Evolutionary conservation across 2,797 vertebrate genomes (phyloP), one percentile per base, ranked within the genome.

Genomic region (Hyperoplus immaculatus): DNA sequence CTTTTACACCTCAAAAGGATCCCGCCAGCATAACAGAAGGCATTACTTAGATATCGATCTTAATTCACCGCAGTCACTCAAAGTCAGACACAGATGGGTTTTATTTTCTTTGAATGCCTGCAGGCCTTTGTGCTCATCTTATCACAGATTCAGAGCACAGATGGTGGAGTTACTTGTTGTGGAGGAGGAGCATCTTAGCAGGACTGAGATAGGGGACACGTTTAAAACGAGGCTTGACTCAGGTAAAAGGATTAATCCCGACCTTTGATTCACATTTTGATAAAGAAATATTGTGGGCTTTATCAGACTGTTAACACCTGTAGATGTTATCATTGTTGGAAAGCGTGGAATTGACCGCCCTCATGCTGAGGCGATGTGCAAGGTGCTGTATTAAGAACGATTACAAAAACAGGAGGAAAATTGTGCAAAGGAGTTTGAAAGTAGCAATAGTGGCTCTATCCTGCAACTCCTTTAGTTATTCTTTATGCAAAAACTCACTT

Each of bases 1-100:
- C 63, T 72, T 65, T 67, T 61, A 69, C 43, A 73, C 69, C 53
- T 80, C 43, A 75, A 78, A 88, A 83, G 29, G 83, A 75, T 55
- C 78, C 63, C 53, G 74, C 46, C n/a, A 1, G 57, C 49, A 77
- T 39, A 89, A 81, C 65, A 76, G 57, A 80, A 54, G 47, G 66
- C 69, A 88, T 91, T 90, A 90, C 63, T 46, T 15, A 81, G 93
- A 92, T 93, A 91, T 41, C 0, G 57, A 93, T 93, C 91, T 84
- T 75, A 79, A 93, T 87, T 86, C 75, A 79, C 61, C n/a, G 38
- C 86, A 82, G 90, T 88, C 88, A 84, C 85, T 93, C 88, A 86
- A 72, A 87, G 77, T 76, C 66, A 50, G 75, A 68, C 70, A 69
- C 41, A 13, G 59, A 41, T 16, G 50, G 60, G 14, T 66, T 75